Evolutionary conservation across 2,797 vertebrate species (phyloP).

Genomic region (Epinephelus awoara): DNA sequence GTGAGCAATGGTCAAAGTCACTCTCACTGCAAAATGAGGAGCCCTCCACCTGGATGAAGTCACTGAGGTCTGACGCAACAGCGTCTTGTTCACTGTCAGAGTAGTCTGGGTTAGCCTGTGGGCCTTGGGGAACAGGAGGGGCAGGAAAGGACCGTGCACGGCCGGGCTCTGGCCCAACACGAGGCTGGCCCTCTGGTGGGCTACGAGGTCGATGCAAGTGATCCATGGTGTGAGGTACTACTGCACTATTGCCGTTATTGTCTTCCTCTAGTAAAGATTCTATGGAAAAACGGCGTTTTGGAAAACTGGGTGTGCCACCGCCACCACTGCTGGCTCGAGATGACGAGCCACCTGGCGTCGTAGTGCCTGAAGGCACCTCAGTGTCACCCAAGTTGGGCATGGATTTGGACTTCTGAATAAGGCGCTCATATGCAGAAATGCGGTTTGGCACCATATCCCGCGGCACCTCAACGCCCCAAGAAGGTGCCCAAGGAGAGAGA

Average conservation of each 20-base stretch:
- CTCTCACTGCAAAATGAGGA: constrained; percentile 99
- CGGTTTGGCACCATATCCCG: constrained; percentile 94
- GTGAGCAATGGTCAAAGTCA: constrained; percentile 97
- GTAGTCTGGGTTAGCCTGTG: constrained; percentile 84
- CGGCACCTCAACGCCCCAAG: constrained; percentile 92
- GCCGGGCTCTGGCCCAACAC: constrained; percentile 85
- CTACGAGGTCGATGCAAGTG: constrained; percentile 79
- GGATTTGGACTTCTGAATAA: constrained; percentile 98
- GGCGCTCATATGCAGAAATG: constrained; percentile 94
- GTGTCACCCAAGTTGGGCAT: constrained; percentile 95
- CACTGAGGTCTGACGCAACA: constrained; percentile 94
- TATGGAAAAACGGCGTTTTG: constrained; percentile 94
- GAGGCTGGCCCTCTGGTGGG: constrained; percentile 88
- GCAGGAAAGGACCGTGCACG: constrained; percentile 60
- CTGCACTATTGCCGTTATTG: constrained; percentile 71
- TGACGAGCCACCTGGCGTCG: constrained; percentile 89
- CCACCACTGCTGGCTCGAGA: constrained; percentile 87
- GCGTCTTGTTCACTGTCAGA: constrained; percentile 97
- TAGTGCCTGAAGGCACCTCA: constrained; percentile 89
- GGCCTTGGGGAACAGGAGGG: constrained; percentile 65
- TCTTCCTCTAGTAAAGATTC: constrained; percentile 97
- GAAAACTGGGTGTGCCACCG: constrained; percentile 80
- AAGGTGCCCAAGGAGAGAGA: constrained; percentile 88
- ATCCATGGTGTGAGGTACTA: constrained; percentile 61
- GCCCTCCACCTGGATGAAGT: constrained; percentile 96